A percentile compares a stretch with the other conserved stretches of the same genome.
phyloP scores from a whole-genome alignment of 2,113 vertebrate species.

The Camelus bactrianus region DNA sequence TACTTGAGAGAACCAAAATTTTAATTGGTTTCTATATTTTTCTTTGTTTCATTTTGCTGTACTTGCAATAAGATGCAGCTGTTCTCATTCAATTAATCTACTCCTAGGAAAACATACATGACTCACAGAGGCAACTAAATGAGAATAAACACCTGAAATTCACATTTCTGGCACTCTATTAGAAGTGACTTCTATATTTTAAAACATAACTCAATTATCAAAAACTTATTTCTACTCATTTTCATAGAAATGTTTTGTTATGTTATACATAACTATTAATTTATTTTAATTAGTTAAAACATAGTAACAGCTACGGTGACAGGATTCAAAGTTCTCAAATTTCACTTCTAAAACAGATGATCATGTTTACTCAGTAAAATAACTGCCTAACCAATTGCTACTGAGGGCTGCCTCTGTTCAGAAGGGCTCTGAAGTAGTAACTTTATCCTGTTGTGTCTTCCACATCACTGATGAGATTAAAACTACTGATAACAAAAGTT shows the following conservation, averaged over 20 bases:
- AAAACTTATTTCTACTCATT: not conserved
- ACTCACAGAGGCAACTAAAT: not conserved
- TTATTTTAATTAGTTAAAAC: not conserved
- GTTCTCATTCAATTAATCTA: slow-evolving; percentile 41
- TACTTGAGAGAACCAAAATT: slow-evolving; percentile 26
- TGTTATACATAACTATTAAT: not conserved
- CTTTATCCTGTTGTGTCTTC: not conserved
- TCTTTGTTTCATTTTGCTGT: slow-evolving; percentile 30
- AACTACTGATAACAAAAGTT: not conserved
- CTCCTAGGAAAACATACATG: not conserved
- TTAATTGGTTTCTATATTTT: slow-evolving; percentile 47
- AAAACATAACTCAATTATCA: not conserved
- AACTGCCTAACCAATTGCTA: not conserved
- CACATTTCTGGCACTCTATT: not conserved
- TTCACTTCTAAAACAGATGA: not conserved
- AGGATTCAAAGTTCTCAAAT: not conserved
- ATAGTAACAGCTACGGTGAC: not conserved
- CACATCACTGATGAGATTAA: not conserved
- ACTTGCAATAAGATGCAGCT: slow-evolving; percentile 22
- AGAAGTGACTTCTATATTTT: slow-evolving; percentile 27
- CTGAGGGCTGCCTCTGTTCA: not conserved
- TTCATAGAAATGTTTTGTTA: not conserved
- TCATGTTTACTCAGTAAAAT: not conserved
- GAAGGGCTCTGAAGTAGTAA: not conserved
- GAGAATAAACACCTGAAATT: slow-evolving; percentile 16